These are phyloP conservation scores for Siniperca obscura DNA, from an alignment of 2,797 vertebrate genomes.

Conservation along the genomic window DNA sequence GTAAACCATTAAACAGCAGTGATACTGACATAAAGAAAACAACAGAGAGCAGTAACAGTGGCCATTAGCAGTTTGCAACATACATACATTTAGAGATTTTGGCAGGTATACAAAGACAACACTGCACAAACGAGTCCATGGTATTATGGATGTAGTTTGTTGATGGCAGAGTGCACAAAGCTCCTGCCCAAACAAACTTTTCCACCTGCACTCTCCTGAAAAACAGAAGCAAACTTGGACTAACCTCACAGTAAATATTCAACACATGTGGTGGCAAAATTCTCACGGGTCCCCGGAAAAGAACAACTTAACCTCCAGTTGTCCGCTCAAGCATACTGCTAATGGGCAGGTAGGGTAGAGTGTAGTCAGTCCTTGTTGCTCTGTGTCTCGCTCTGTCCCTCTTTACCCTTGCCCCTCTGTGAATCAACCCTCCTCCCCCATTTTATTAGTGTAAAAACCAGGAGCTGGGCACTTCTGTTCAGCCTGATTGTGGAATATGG, in stretches of 20 bases:
- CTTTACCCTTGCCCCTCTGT: slow-evolving; percentile 41
- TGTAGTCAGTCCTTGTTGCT: slow-evolving; percentile 46
- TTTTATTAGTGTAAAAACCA: slow-evolving; percentile 27
- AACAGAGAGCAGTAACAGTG: not conserved
- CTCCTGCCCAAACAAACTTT: slow-evolving; percentile 57
- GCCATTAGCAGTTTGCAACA: slow-evolving; percentile 30
- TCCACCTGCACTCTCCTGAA: slow-evolving; percentile 25
- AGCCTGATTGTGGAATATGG: slow-evolving; percentile 22
- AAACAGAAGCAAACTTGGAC: slow-evolving; percentile 43
- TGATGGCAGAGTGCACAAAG: slow-evolving; percentile 39
- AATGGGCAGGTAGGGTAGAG: slow-evolving; percentile 59
- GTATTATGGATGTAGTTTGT: slow-evolving; percentile 44
- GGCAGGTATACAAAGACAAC: slow-evolving; percentile 36
- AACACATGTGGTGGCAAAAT: slow-evolving; percentile 57
- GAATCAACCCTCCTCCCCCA: slow-evolving; percentile 10
- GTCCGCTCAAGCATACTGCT: slow-evolving; percentile 59
- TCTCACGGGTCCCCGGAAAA: slow-evolving; percentile 61
- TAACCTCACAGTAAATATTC: slow-evolving; percentile 73
- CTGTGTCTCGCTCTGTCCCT: slow-evolving; percentile 18
- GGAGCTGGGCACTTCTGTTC: slow-evolving; percentile 50
- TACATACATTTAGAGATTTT: slow-evolving; percentile 6
- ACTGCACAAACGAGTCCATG: not conserved
- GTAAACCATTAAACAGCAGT: slow-evolving; percentile 45
- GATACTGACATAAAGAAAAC: slow-evolving; percentile 25
- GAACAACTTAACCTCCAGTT: slow-evolving; percentile 70